phyloP scores from a whole-genome alignment of 2,113 vertebrate genomes.

The Taurulus bubalis region DNA sequence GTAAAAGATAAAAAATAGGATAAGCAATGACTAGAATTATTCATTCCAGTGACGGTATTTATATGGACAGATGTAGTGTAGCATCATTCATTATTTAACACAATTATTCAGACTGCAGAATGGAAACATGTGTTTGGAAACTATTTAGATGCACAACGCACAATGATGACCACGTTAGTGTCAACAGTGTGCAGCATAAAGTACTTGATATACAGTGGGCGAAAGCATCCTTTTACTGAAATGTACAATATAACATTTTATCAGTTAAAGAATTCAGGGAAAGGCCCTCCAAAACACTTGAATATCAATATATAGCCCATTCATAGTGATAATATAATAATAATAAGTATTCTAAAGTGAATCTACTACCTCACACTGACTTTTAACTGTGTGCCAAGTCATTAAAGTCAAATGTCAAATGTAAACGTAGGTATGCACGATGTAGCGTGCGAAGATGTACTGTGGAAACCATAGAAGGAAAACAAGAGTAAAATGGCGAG shows the following conservation, averaged over 20 bases:
- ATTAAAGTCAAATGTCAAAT: background rate
- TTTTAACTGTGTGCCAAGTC: background rate
- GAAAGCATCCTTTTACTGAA: background rate
- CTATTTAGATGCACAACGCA: conserved; percentile 6
- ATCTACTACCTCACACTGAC: background rate
- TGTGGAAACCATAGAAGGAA: background rate
- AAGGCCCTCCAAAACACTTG: background rate
- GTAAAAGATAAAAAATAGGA: background rate
- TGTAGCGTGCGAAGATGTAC: background rate
- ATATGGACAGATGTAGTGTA: background rate
- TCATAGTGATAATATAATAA: background rate
- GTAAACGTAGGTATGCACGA: background rate
- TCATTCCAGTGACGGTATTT: background rate
- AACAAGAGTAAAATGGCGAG: no score
- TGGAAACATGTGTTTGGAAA: conserved; percentile 2
- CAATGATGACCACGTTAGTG: conserved; percentile 3
- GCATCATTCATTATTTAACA: conserved; percentile 1
- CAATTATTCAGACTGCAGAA: conserved; percentile 5
- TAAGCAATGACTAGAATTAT: background rate
- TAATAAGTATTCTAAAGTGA: background rate
- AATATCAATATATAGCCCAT: background rate
- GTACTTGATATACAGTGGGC: background rate
- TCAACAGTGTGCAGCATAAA: background rate
- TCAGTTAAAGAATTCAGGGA: background rate
- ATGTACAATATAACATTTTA: background rate